Percentiles rank a stretch among this genome's conserved stretches.
phyloP scores from a whole-genome alignment of 1,140 invertebrate genomes.

The Drosophila malerkotliana region DNA sequence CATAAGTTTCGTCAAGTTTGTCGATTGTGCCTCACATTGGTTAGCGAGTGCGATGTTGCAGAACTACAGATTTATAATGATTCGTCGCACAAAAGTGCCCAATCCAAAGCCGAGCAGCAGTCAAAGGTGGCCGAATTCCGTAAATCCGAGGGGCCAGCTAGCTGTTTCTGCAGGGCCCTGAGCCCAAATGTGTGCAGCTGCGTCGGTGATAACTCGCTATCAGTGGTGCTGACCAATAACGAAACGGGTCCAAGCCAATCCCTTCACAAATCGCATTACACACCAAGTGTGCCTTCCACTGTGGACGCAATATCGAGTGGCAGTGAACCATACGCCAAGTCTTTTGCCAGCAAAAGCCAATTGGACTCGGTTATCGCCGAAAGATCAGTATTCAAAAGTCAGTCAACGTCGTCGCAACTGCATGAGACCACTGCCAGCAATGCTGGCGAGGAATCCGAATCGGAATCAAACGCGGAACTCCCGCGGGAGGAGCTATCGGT shows the following conservation, averaged over 20 bases:
- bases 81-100: constrained; percentile 42
- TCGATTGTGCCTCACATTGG: constrained; percentile 85
- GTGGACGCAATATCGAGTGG: constrained; percentile 40
- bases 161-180: constrained; percentile 57
- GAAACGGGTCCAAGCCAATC: constrained; percentile 49
- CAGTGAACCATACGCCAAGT: constrained; percentile 41
- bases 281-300: constrained; percentile 65
- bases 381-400: constrained; percentile 47
- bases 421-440: constrained; percentile 6
- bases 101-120: constrained; percentile 17
- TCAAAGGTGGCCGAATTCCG: constrained; percentile 33
- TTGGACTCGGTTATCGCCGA: constrained; percentile 29
- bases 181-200: constrained; percentile 58
- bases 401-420: constrained; percentile 29
- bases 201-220: constrained; percentile 67
- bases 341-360: constrained; percentile 47
- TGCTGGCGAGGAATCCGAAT: constrained; percentile 29
- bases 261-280: constrained; percentile 52
- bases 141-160: constrained; percentile 32
- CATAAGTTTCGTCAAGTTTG: constrained; percentile 86
- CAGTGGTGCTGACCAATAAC: constrained; percentile 49
- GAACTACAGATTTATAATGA: constrained; percentile 83
- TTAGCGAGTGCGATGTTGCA: constrained; percentile 77
- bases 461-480: constrained; percentile 11
- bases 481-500: constrained; percentile 33